Evolutionary conservation across 2,888 invertebrate species (phyloP).

Genomic region (Drosophila pseudotakahashii): DNA sequence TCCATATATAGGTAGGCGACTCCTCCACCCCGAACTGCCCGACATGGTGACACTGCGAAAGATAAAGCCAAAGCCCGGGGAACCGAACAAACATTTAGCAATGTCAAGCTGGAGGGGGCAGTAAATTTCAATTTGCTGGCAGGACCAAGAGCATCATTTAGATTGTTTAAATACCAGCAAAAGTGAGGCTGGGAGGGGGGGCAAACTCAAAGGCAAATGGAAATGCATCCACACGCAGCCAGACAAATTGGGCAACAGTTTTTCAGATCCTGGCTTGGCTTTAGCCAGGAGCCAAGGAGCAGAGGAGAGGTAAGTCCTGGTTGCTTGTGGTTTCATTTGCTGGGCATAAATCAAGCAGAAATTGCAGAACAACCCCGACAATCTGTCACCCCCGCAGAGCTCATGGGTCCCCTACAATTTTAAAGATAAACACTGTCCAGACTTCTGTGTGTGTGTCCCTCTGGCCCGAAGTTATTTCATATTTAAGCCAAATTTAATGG

Average conservation of each 20-base stretch:
- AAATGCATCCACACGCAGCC: slow-evolving; percentile 39
- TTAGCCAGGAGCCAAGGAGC: not conserved
- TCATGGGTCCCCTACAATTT: slow-evolving; percentile 45
- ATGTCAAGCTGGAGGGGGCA: slow-evolving; percentile 25
- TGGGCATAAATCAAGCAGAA: slow-evolving; percentile 66
- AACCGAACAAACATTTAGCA: slow-evolving; percentile 38
- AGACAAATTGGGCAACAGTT: slow-evolving; percentile 56
- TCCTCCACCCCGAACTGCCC: not conserved
- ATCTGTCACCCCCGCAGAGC: slow-evolving; percentile 33
- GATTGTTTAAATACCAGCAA: slow-evolving; percentile 55
- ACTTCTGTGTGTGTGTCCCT: slow-evolving; percentile 11
- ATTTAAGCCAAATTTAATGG: slow-evolving; percentile 58
- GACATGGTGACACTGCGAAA: slow-evolving; percentile 21
- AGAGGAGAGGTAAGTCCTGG: slow-evolving; percentile 25
- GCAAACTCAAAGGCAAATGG: slow-evolving; percentile 35
- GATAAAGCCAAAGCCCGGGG: slow-evolving; percentile 12
- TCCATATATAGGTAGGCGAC: not conserved
- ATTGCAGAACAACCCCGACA: slow-evolving; percentile 38
- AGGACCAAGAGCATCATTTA: slow-evolving; percentile 48
- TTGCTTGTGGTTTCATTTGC: slow-evolving; percentile 58
- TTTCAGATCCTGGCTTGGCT: slow-evolving; percentile 34
- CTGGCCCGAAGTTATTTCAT: slow-evolving; percentile 45
- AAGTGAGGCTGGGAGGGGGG: slow-evolving; percentile 12
- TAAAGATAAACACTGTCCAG: slow-evolving; percentile 54
- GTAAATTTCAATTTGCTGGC: slow-evolving; percentile 65